Conservation (phyloP, 2,888 invertebrate genomes). For the Cephus nigrinus region DNA sequence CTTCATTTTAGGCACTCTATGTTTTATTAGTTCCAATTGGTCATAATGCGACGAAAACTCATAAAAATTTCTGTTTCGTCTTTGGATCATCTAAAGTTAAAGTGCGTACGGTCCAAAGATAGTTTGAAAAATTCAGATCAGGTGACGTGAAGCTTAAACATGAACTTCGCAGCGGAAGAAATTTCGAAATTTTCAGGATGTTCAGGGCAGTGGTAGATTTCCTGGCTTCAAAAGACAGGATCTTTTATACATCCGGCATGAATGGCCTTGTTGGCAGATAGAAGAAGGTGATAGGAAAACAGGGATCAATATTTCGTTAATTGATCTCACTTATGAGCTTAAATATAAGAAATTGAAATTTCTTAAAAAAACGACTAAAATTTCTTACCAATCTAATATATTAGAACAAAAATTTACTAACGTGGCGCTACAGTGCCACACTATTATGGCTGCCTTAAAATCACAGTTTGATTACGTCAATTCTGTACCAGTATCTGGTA, state of each 20-base stretch:
- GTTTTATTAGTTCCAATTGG: not conserved
- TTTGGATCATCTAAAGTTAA: conserved; percentile 17
- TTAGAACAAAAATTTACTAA: too few relatives aligned
- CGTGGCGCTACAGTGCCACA: too few relatives aligned
- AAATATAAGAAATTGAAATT: too few relatives aligned
- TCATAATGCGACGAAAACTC: not conserved
- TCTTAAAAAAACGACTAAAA: too few relatives aligned
- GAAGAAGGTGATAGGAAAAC: conserved; percentile 14
- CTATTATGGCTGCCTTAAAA: too few relatives aligned
- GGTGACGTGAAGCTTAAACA: conserved; percentile 7
- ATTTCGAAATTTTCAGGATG: not conserved
- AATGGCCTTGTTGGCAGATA: conserved; percentile 11
- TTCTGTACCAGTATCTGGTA: too few relatives aligned
- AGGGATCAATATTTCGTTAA: not conserved
- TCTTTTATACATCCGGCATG: conserved; percentile 1
- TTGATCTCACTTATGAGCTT: too few relatives aligned
- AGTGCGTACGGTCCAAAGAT: conserved; percentile 12
- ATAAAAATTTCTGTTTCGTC: conserved; percentile 4
- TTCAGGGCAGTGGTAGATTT: not conserved
- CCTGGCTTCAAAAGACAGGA: not conserved
- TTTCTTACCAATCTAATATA: too few relatives aligned
- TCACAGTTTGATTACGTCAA: too few relatives aligned
- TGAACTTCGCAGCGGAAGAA: not conserved
- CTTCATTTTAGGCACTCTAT: conserved; percentile 1
- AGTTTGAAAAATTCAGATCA: conserved; percentile 3